Conservation (phyloP, 2,888 invertebrate genomes). For the Zootermopsis nevadensis region DNA sequence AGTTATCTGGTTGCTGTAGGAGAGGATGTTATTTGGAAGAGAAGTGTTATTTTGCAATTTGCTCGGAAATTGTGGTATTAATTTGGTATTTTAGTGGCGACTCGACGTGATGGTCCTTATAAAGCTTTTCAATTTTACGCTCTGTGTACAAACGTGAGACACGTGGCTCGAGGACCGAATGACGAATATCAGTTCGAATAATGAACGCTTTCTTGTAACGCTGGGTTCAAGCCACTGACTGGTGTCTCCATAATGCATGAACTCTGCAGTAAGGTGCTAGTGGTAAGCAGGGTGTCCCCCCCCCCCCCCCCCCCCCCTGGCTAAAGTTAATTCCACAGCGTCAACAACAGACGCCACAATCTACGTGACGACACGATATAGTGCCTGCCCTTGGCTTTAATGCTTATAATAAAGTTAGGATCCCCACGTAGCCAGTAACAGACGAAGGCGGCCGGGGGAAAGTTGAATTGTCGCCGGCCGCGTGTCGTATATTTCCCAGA, state of each 20-base stretch:
- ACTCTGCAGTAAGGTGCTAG: neutral
- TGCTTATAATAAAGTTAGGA: constrained; percentile 28
- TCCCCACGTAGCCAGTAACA: neutral
- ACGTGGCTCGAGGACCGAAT: too few species aligned
- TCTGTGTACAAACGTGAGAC: too few species aligned
- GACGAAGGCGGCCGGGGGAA: neutral
- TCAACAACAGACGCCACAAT: constrained; percentile 19
- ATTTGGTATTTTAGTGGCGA: too few species aligned
- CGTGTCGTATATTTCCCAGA: constrained; percentile 11
- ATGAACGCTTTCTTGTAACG: neutral
- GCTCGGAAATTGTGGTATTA: too few species aligned
- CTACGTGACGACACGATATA: constrained; percentile 8
- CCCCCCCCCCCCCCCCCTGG: neutral
- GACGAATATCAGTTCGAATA: too few species aligned
- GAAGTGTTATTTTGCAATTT: too few species aligned
- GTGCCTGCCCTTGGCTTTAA: constrained; percentile 10
- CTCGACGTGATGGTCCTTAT: too few species aligned
- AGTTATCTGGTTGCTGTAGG: too few species aligned
- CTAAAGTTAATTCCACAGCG: constrained; percentile 21
- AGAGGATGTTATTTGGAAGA: too few species aligned
- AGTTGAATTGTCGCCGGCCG: constrained; percentile 6
- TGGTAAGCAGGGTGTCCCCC: neutral
- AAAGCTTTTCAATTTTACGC: too few species aligned
- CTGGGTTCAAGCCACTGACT: neutral
- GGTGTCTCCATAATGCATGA: constrained; percentile 23